phyloP scores from a whole-genome alignment of 2,888 invertebrate species.

The Podotricha telesiphe region DNA sequence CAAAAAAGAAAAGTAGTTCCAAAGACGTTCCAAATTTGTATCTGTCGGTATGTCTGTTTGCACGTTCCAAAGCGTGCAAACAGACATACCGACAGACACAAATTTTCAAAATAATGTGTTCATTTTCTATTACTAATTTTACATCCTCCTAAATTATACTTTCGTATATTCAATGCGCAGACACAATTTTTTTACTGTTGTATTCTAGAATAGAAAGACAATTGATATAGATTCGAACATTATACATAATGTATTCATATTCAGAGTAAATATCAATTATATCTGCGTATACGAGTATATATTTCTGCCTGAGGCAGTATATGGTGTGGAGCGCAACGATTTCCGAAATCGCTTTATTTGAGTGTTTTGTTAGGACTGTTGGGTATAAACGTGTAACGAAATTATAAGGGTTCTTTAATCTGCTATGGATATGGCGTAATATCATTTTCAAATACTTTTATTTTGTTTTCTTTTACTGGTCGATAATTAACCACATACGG shows the following conservation, averaged over 20 bases:
- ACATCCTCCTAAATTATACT: too few species aligned
- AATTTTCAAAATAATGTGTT: too few species aligned
- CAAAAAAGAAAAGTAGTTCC: too few species aligned
- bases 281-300: constrained; percentile 2
- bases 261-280: constrained; percentile 1
- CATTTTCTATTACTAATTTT: too few species aligned
- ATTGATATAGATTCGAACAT: background rate
- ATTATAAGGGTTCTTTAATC: constrained; percentile 27
- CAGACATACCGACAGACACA: too few species aligned
- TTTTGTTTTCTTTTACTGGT: constrained; percentile 11
- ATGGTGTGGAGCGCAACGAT: constrained; percentile 19
- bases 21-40: too few species aligned
- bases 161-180: too few species aligned
- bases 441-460: constrained; percentile 5
- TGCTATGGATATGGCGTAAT: constrained; percentile 27
- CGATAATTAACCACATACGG: constrained; percentile 6
- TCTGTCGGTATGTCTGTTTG: too few species aligned
- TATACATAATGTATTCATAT: constrained; percentile 9
- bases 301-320: constrained; percentile 19
- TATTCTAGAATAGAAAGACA: too few species aligned
- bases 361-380: constrained; percentile 33
- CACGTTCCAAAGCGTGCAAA: too few species aligned
- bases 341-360: constrained; percentile 28
- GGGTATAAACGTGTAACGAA: constrained; percentile 21
- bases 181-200: too few species aligned